These are phyloP conservation scores for Fabriciana adippe DNA, from an alignment of 2,888 invertebrate species.

Conservation along the genomic window DNA sequence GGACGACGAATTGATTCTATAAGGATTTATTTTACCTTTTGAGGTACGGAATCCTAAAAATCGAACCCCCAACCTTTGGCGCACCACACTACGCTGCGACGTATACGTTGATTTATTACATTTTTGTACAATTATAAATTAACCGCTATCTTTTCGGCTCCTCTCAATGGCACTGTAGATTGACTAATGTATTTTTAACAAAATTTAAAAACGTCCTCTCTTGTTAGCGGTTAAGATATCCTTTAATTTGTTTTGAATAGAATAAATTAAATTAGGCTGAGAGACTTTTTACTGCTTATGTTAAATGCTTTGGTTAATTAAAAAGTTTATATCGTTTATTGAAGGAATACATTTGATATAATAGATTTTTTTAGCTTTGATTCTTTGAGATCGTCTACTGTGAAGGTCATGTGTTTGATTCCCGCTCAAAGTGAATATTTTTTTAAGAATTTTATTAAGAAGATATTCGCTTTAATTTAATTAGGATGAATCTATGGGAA, in stretches of 20 bases:
- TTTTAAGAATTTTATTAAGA: no score
- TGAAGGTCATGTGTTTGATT: no score
- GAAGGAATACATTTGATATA: no score
- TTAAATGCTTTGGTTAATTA: slow-evolving; percentile 9
- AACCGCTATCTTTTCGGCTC: slow-evolving; percentile 58
- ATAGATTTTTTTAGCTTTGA: no score
- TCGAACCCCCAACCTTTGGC: no score
- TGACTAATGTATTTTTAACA: slow-evolving; percentile 68
- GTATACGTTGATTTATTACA: slow-evolving; percentile 54
- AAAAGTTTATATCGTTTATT: slow-evolving; percentile 1
- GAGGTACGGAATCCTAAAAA: no score
- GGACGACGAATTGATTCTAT: no score
- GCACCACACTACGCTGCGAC: neutral
- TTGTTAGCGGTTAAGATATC: slow-evolving; percentile 41
- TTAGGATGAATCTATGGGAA: no score
- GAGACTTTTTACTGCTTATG: neutral
- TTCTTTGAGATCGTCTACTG: no score
- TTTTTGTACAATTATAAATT: slow-evolving; percentile 55
- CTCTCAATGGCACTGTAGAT: slow-evolving; percentile 48
- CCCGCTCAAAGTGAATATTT: no score
- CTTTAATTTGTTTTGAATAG: slow-evolving; percentile 27
- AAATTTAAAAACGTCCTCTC: slow-evolving; percentile 42
- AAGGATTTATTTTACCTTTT: no score
- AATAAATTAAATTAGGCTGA: slow-evolving; percentile 6
- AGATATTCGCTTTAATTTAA: no score